Evolutionary conservation across 2,113 vertebrate species (phyloP), one percentile per base, ranked within the genome.

Genomic region (Egretta garzetta): DNA sequence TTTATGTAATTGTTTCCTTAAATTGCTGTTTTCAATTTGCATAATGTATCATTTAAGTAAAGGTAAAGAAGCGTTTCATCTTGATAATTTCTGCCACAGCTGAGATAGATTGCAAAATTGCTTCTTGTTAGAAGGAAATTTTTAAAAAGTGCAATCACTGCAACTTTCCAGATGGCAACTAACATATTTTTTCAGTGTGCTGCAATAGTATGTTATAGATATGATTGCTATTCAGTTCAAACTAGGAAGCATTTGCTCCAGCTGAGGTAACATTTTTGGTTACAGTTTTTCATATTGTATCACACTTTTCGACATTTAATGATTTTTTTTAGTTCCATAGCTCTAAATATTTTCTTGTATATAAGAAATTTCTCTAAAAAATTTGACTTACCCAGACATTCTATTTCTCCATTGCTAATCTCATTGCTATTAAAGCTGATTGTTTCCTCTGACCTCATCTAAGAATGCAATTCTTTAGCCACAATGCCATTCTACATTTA

Each of bases 71-170:
- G 93, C 80, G 11, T 96, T 91, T 93, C 64, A 96, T 91, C 77
- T 95, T 95, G 80, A 94, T 96, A 96, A 97, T 95, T 96, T 96
- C 93, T 96, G 89, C 84, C 91, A 93, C 93, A 97, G 96, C 94
- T 97, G 94, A 97, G 96, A 91, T 71, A 96, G 96, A 93, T 74
- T 94, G 96, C 93, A 97, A 96, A 96, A 96, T 95, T 94, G 86
- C 89, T 93, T 89, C 93, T 96, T 95, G 95, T 94, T 96, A 95
- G 96, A 96, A 95, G 93, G 96, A 96, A 97, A 95, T 97, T 95
- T 96, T 96, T 95, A 91, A 95, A 95, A 97, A 96, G 76, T 96
- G 95, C 96, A 87, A 91, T 91, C 93, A 87, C 84, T 96, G 96
- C 96, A 97, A 85, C 80, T 94, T 96, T 85, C 96, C 96, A 97